Conservation (phyloP, 2,888 invertebrate species). For the Xylophagus ater region DNA sequence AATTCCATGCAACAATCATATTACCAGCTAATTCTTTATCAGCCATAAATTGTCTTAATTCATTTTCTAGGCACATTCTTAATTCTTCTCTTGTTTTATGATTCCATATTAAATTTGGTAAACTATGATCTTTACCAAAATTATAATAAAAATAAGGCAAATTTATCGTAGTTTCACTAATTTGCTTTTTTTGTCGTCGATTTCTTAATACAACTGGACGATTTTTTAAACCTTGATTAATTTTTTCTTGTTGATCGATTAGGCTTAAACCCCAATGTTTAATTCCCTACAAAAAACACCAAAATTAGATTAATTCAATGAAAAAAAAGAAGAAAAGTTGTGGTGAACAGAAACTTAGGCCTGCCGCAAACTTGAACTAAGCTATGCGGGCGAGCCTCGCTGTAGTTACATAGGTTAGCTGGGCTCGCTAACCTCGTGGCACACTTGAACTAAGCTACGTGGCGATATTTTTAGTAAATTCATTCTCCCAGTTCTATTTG, state of each 20-base stretch:
- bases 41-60: conserved; percentile 76
- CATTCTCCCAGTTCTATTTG: no score
- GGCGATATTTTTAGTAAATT: no score
- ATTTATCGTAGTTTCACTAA: conserved; percentile 32
- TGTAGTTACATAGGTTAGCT: no score
- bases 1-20: conserved; percentile 90
- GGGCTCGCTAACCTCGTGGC: no score
- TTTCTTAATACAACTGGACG: conserved; percentile 86
- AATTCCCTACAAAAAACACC: conserved; percentile 26
- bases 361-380: no score
- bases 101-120: conserved; percentile 98
- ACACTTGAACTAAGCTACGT: no score
- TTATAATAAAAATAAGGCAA: conserved; percentile 85
- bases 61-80: conserved; percentile 81
- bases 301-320: no score
- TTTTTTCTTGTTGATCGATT: conserved; percentile 36
- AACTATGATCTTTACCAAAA: conserved; percentile 85
- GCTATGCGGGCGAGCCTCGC: no score
- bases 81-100: conserved; percentile 97
- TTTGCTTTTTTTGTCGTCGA: conserved; percentile 52
- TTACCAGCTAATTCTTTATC: conserved; percentile 82
- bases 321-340: no score
- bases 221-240: conserved; percentile 40
- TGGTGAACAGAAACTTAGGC: no score
- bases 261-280: conserved; percentile 55